phyloP scores from a whole-genome alignment of 2,113 vertebrate species.

The Poeciliopsis occidentalis region DNA sequence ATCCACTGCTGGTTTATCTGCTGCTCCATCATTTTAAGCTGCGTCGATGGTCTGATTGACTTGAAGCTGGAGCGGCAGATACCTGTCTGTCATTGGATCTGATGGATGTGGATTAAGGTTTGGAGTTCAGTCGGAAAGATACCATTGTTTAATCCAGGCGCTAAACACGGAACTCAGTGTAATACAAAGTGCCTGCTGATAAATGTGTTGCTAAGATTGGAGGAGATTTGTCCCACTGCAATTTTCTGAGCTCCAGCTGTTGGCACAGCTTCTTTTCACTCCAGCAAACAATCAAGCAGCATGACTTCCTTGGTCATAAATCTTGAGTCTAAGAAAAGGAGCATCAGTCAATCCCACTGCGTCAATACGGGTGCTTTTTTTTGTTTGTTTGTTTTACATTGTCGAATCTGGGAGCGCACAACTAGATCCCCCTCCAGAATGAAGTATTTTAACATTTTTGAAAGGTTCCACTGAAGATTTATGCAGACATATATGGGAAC shows the following conservation, averaged over 20 bases:
- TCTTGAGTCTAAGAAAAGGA: conserved; percentile 3
- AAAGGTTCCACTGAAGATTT: neutral
- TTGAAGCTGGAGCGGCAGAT: conserved; percentile 56
- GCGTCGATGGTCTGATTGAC: conserved; percentile 57
- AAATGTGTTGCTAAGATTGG: conserved; percentile 4
- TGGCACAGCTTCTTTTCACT: conserved; percentile 26
- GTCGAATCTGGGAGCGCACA: no score
- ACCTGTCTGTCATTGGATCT: conserved; percentile 53
- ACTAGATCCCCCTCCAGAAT: neutral
- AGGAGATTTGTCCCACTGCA: conserved; percentile 20
- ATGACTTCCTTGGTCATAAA: conserved; percentile 11
- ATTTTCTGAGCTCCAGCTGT: conserved; percentile 35
- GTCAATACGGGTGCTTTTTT: neutral
- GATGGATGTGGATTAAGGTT: conserved; percentile 45
- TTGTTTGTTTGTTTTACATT: neutral
- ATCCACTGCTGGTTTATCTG: conserved; percentile 21
- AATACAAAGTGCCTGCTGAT: conserved; percentile 46
- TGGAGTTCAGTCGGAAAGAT: conserved; percentile 21
- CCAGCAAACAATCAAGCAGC: conserved; percentile 44
- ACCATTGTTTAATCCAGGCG: conserved; percentile 25
- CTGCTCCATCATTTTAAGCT: conserved; percentile 36
- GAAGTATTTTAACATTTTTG: neutral
- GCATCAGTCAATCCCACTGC: conserved; percentile 28
- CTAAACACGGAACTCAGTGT: conserved; percentile 36
- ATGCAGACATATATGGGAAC: neutral